phyloP scores from a whole-genome alignment of 2,113 vertebrate genomes.

The Myotis yumanensis region DNA sequence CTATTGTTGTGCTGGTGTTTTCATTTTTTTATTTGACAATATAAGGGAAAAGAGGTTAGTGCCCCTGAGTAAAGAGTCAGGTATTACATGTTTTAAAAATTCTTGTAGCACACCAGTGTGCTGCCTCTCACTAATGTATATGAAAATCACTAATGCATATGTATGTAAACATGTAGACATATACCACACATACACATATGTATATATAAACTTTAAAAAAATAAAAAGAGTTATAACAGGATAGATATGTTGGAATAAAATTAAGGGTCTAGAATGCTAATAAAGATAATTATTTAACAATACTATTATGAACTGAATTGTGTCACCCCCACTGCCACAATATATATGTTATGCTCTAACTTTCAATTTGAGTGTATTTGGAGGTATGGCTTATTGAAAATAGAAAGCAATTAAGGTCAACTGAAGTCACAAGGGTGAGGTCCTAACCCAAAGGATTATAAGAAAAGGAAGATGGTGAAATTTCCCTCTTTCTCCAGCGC shows the following conservation, averaged over 20 bases:
- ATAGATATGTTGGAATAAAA: neutral
- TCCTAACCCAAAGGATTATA: neutral
- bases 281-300: neutral
- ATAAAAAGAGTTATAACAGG: neutral
- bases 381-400: neutral
- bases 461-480: neutral
- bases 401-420: neutral
- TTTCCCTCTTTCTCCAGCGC: neutral
- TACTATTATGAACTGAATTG: fast-evolving
- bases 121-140: neutral
- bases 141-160: neutral
- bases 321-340: neutral
- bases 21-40: neutral
- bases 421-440: neutral
- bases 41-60: neutral
- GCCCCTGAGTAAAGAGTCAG: neutral
- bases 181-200: neutral
- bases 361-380: neutral
- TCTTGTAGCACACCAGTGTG: neutral
- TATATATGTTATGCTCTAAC: neutral
- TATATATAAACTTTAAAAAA: neutral
- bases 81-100: neutral
- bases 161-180: neutral
- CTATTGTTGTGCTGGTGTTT: neutral
- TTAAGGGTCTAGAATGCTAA: neutral